These are phyloP conservation scores for Tachuris rubrigastra DNA, from an alignment of 2,113 vertebrate species.

Conservation along the genomic window DNA sequence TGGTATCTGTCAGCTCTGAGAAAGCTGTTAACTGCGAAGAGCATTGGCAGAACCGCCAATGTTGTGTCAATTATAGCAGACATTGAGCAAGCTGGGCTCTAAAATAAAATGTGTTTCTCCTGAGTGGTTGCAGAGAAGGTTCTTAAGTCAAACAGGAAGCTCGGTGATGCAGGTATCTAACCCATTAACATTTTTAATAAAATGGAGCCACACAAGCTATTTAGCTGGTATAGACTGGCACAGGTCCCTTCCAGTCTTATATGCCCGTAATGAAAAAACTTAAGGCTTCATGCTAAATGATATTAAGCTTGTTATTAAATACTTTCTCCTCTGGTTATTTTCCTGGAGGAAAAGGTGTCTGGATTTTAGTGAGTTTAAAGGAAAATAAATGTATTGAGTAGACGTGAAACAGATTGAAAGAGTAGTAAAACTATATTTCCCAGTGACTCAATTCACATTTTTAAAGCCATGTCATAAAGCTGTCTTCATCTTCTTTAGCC, in stretches of 20 bases:
- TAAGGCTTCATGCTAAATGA: neutral
- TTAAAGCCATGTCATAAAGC: conserved; percentile 20
- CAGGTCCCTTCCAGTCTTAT: neutral
- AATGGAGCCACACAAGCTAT: neutral
- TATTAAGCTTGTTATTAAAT: neutral
- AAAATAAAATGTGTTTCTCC: neutral
- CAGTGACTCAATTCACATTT: conserved; percentile 1
- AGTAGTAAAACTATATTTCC: conserved; percentile 46
- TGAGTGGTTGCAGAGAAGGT: neutral
- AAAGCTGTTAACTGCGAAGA: neutral
- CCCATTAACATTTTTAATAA: neutral
- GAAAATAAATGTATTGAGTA: conserved; percentile 9
- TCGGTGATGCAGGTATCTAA: neutral
- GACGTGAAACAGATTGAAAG: conserved; percentile 41
- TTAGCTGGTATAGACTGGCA: neutral
- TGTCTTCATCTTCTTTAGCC: conserved; percentile 34
- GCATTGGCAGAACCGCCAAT: conserved; percentile 19
- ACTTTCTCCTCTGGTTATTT: neutral
- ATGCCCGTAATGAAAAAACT: neutral
- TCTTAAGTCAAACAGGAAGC: neutral
- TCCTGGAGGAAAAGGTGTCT: neutral
- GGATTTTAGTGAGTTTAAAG: neutral
- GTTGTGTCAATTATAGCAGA: conserved; percentile 14
- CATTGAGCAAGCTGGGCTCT: neutral
- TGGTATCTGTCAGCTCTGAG: conserved; percentile 35